A percentile compares a stretch with the other conserved stretches of the same genome.
phyloP scores from a whole-genome alignment of 2,113 vertebrate genomes.

The Amphiprion percula region DNA sequence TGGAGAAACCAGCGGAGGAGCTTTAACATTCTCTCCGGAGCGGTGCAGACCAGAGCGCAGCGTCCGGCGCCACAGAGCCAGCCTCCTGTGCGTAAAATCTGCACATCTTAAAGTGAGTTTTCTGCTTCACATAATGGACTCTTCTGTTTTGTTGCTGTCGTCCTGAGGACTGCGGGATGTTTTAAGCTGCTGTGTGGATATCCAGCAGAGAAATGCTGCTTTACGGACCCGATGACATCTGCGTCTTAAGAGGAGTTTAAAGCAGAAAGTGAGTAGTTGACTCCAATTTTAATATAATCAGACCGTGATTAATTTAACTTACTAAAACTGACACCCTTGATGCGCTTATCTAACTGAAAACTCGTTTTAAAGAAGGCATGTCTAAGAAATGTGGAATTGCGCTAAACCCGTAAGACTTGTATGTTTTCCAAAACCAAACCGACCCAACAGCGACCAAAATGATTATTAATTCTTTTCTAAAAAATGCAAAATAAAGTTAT shows the following conservation, averaged over 20 bases:
- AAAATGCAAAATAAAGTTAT: background rate
- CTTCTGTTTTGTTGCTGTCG: background rate
- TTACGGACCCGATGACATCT: background rate
- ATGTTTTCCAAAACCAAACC: background rate
- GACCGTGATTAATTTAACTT: background rate
- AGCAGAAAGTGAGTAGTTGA: constrained; percentile 48
- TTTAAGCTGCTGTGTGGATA: constrained; percentile 3
- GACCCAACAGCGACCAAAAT: background rate
- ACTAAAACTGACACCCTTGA: background rate
- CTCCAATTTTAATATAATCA: background rate
- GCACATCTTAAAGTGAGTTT: constrained; percentile 2
- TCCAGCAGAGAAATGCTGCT: constrained; percentile 20
- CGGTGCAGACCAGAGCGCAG: constrained; percentile 37
- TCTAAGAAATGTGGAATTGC: background rate
- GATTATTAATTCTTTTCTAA: background rate
- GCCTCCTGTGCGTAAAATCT: background rate
- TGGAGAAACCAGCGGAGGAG: constrained; percentile 45
- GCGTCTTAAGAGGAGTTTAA: constrained; percentile 4
- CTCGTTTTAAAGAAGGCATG: background rate
- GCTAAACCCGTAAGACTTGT: background rate
- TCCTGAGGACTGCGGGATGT: background rate
- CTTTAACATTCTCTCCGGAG: constrained; percentile 47
- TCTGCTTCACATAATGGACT: background rate
- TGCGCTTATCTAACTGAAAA: background rate
- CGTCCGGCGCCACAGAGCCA: background rate